Evolutionary conservation across 2,113 vertebrate species (phyloP).

Genomic region (Cyanistes caeruleus): DNA sequence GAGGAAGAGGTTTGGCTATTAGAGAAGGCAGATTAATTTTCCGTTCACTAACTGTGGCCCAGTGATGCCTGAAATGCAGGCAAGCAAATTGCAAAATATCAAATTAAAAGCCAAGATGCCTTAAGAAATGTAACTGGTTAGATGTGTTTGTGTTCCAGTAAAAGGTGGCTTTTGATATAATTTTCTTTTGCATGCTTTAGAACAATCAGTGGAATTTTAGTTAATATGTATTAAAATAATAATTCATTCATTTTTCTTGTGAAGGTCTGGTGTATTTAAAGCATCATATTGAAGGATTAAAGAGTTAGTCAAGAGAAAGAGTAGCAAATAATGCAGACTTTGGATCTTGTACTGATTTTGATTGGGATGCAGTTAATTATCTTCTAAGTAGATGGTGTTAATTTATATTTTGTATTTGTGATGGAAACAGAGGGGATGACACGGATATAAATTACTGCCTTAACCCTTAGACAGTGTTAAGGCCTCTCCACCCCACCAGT

Average conservation of each 20-base stretch:
- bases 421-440: background rate
- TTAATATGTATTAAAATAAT: background rate
- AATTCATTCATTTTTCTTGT: background rate
- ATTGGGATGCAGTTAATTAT: background rate
- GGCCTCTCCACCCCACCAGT: background rate
- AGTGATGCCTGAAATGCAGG: background rate
- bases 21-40: slow-evolving; percentile 33
- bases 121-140: background rate
- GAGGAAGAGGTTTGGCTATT: background rate
- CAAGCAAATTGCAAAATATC: background rate
- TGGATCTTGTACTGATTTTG: background rate
- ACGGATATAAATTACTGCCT: background rate
- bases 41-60: background rate
- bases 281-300: background rate
- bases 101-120: background rate
- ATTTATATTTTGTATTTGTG: background rate
- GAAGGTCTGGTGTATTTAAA: background rate
- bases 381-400: background rate
- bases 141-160: background rate
- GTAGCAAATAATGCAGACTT: background rate
- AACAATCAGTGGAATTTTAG: background rate
- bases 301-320: background rate
- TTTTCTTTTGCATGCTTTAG: background rate
- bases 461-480: background rate
- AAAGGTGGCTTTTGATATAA: background rate